Evolutionary conservation across 2,888 invertebrate species (phyloP).

Genomic region (Aproaerema taeniolella): DNA sequence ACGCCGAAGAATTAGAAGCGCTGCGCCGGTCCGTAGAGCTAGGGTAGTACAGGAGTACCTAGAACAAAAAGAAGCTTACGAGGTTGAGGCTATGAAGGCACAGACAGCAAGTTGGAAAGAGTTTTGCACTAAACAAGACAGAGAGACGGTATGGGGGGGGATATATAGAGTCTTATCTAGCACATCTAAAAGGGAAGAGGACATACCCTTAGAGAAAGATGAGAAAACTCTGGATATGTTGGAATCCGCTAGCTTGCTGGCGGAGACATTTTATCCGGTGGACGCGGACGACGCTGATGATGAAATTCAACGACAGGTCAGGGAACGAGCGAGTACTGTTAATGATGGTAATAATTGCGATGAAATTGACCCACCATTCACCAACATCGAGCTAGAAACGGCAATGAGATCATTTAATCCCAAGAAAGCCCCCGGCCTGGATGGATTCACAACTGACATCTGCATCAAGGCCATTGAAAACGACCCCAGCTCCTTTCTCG

Average conservation of each 20-base stretch:
- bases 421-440: slow-evolving; percentile 1
- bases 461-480: background rate
- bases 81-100: background rate
- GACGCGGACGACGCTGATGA: background rate
- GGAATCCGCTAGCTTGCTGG: background rate
- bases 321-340: background rate
- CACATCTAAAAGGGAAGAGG: slow-evolving; percentile 7
- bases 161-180: slow-evolving; percentile 11
- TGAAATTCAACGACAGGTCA: background rate
- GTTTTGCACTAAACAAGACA: slow-evolving; percentile 14
- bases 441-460: slow-evolving; percentile 2
- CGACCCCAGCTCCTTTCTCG: background rate
- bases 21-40: slow-evolving; percentile 11
- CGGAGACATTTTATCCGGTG: background rate
- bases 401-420: background rate
- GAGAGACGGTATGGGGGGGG: slow-evolving; percentile 15
- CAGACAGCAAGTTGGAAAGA: slow-evolving; percentile 13
- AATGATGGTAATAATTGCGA: background rate
- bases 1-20: slow-evolving; percentile 7
- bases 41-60: slow-evolving; percentile 12
- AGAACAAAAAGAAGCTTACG: slow-evolving; percentile 9
- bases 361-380: background rate
- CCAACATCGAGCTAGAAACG: background rate
- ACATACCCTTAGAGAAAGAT: background rate
- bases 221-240: background rate